Base-by-base conservation (phyloP, 2,888 invertebrate species). In the Hydropsyche betteni region DNA sequence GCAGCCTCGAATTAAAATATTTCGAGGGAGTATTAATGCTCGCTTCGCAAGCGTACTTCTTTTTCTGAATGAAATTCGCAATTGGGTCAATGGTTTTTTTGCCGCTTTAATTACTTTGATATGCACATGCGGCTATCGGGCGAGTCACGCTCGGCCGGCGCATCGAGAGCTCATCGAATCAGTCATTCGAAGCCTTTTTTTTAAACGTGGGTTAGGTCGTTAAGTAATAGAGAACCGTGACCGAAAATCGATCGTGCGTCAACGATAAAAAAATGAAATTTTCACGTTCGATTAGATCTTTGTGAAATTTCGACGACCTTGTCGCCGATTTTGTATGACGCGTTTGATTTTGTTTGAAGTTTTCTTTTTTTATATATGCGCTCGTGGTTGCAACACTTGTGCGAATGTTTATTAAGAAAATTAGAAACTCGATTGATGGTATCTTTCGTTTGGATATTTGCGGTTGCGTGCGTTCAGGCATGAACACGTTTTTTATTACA, bases 401-500 rank as follows among this genome's bases (percentile, higher is more conserved):
- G 16, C 6, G 34, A 33, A 61, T 61, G 34, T 64, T 7, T 64
- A 36, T 64, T 64, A n/a, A 36, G 34, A 64, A 34, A 64, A 64
- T 64, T 64, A 64, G 64, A 64, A 64, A 64, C 36, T 64, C 64
- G n/a, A 64, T 12, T 34, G 64, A 64, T 64, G 34, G 10, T 64
- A 64, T 64, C 64, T 58, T 14, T 64, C 64, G 34, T 36, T 36
- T 5, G 34, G 64, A 44, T 34, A 64, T 64, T 64, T 64, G 34
- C n/a, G 36, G n/a, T 64, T 64, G 64, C 64, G 64, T 64, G 64
- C n/a, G 64, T 64, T 64, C 64, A 64, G 64, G 36, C 34, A 16
- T 64, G 34, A 64, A 64, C 64, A 64, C 64, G 5, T 36, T 36
- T 64, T 64, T 64, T 36, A 33, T 64, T 16, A 33, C 34, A 64